A percentile compares a stretch with the other conserved stretches of the same genome.
Conservation (phyloP, 2,113 vertebrate genomes). For the Stercorarius parasiticus region DNA sequence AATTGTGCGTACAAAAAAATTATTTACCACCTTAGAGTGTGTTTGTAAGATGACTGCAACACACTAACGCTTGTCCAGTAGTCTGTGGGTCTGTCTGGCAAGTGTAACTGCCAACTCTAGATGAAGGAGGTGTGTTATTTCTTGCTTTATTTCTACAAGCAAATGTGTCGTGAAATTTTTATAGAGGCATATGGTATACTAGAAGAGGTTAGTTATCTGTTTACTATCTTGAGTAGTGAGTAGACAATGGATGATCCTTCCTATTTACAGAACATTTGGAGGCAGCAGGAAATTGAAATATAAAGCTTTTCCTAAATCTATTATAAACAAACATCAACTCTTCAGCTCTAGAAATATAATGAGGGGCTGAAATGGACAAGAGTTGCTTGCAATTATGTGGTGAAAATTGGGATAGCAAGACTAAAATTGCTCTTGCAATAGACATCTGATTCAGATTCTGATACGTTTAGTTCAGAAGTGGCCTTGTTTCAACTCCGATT, state of each 20-base stretch:
- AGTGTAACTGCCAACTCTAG: background rate
- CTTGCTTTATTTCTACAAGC: background rate
- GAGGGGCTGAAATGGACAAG: background rate
- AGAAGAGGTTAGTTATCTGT: background rate
- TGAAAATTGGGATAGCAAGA: background rate
- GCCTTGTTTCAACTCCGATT: background rate
- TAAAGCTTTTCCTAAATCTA: background rate
- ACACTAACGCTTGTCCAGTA: background rate
- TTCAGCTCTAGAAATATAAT: background rate
- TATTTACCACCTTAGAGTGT: background rate
- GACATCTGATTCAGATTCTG: background rate
- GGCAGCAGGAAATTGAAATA: background rate
- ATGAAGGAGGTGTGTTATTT: background rate
- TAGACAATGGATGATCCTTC: background rate
- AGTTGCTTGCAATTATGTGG: background rate
- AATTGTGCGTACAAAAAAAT: background rate
- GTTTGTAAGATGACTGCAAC: background rate
- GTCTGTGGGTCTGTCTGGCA: background rate
- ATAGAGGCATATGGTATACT: background rate
- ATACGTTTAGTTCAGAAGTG: background rate
- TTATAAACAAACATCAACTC: background rate
- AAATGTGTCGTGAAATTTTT: background rate
- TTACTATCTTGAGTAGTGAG: background rate
- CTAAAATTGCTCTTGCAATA: background rate
- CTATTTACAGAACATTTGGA: background rate